Base-by-base conservation (phyloP, 2,113 vertebrate species). In the Ictidomys tridecemlineatus region DNA sequence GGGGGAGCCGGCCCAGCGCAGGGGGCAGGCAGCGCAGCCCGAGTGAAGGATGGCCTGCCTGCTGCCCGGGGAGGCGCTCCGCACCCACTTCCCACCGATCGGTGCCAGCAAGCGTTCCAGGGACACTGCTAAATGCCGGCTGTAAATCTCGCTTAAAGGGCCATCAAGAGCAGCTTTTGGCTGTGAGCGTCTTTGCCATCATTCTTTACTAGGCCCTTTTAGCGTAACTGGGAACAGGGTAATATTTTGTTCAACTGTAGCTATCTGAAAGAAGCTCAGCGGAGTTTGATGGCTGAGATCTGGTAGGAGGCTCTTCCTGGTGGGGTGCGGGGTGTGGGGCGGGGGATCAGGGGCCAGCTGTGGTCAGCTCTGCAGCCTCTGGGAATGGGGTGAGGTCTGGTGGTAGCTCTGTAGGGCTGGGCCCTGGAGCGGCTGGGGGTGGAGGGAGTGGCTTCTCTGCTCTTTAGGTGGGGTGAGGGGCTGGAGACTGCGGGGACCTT, bases 121-220 rank as follows among this genome's bases (percentile, higher is more conserved):
- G 98, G 98, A 98, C 98, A 91, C 91, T 97, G 98, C 97, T 99
- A 98, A 99, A 98, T 98, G 98, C 97, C 90, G 97, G 97, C 97
- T 97, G 97, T 98, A 99, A 99, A 99, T 98, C 98, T 98, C 82
- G 96, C 98, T 98, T 98, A 98, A 98, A 98, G 97, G 97, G 97
- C 98, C 77, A 76, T 97, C 98, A 98, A 97, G 98, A 96, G 97
- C 97, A 97, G 98, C 97, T 98, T 98, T 98, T 98, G 98, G 98
- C 98, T 97, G 97, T 45, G 86, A 98, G 97, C 96, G 96, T 98
- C 97, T 98, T 97, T 95, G 97, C 98, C 97, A 97, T 98, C 98
- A 98, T 97, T 98, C 98, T 99, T 98, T 98, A 98, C 97, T 97
- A 92, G 98, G 93, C 70, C 97, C 97, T 98, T 99, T 98, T 98